A percentile compares a stretch with the other conserved stretches of the same genome.
These are phyloP conservation scores for Leptatherina wallacei DNA, from an alignment of 2,797 vertebrate genomes.

Conservation along the genomic window DNA sequence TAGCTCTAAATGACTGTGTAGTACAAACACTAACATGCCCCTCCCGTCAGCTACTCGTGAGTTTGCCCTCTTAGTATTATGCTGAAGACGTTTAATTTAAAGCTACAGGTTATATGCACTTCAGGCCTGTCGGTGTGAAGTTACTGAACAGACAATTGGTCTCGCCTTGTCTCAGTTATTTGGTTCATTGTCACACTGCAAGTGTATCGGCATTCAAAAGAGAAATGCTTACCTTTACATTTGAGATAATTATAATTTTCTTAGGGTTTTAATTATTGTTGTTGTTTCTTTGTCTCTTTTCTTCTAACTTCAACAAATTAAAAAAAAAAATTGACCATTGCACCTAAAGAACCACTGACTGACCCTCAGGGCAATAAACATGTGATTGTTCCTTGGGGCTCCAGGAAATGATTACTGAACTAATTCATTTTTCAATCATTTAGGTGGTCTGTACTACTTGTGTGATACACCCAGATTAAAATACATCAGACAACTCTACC, in stretches of 20 bases:
- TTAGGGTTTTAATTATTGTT: background rate
- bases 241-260: background rate
- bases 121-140: slow-evolving; percentile 36
- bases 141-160: slow-evolving; percentile 1
- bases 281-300: background rate
- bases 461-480: background rate
- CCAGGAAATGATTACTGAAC: background rate
- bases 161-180: slow-evolving; percentile 1
- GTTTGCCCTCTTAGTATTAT: background rate
- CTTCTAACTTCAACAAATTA: background rate
- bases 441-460: background rate
- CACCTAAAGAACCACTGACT: background rate
- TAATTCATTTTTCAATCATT: background rate
- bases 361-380: background rate
- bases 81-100: background rate
- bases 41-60: background rate
- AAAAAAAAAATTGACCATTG: background rate
- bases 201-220: background rate
- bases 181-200: background rate
- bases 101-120: slow-evolving; percentile 40
- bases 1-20: background rate
- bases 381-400: background rate
- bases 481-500: background rate
- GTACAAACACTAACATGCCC: accelerated
- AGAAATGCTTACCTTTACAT: accelerated